Conservation (phyloP, 2,797 vertebrate species). For the Gadopsis marmoratus region DNA sequence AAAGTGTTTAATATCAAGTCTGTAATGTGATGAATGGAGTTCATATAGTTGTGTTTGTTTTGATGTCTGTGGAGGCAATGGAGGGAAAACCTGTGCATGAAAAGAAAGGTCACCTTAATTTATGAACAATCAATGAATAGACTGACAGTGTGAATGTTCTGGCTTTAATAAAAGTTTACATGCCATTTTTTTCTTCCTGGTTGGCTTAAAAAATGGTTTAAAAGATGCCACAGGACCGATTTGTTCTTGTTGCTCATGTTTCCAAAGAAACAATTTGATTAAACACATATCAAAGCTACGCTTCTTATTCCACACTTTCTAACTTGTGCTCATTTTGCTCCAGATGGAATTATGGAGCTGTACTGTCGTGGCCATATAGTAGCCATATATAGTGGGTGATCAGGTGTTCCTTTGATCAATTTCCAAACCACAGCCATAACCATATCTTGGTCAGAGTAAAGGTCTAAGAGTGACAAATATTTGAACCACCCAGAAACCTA, state of each 20-base stretch:
- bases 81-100: constrained; percentile 1
- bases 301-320: constrained; percentile 4
- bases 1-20: constrained; percentile 74
- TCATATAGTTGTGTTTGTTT: constrained; percentile 63
- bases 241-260: constrained; percentile 15
- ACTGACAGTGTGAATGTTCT: constrained; percentile 38
- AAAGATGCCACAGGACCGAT: constrained; percentile 6
- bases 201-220: not conserved
- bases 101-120: constrained; percentile 41
- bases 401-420: constrained; percentile 31
- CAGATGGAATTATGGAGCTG: constrained; percentile 22
- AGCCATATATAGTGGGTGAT: not conserved
- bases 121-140: constrained; percentile 47
- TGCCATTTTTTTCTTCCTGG: not conserved
- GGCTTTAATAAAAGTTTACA: constrained; percentile 39
- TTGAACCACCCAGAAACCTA: constrained; percentile 48
- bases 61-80: constrained; percentile 30
- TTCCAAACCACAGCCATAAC: constrained; percentile 12
- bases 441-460: constrained; percentile 14
- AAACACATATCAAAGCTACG: constrained; percentile 11
- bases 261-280: constrained; percentile 6
- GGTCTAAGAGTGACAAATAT: constrained; percentile 42
- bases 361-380: not conserved
- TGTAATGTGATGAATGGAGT: constrained; percentile 61
- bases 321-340: constrained; percentile 36